These are phyloP conservation scores for Bombyx huttoni DNA, from an alignment of 2,888 invertebrate genomes.

Conservation along the genomic window DNA sequence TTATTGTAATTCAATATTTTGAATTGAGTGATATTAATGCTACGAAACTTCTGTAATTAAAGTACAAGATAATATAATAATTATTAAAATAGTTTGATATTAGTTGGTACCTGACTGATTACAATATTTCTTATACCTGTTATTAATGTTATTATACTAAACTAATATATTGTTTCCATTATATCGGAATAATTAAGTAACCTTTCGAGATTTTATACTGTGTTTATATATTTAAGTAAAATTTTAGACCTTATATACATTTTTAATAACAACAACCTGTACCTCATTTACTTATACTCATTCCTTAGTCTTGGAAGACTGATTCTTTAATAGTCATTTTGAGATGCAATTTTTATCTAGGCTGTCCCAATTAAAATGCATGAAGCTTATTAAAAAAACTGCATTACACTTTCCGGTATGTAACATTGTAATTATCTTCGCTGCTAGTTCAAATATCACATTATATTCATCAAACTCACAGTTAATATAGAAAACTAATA, in stretches of 20 bases:
- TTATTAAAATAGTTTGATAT: neutral
- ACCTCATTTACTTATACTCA: conserved; percentile 2
- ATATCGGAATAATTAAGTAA: too few species aligned
- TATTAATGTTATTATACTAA: neutral
- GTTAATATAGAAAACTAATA: too few species aligned
- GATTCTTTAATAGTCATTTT: conserved; percentile 1
- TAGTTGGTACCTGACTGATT: neutral
- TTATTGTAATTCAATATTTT: neutral
- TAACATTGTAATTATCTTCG: too few species aligned
- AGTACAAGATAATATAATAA: neutral
- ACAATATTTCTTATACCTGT: neutral
- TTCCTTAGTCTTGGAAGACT: conserved; percentile 2
- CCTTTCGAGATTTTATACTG: neutral
- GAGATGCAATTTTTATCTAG: neutral
- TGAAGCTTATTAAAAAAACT: neutral
- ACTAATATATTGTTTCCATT: neutral
- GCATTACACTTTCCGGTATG: too few species aligned
- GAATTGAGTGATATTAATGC: neutral
- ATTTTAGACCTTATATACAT: neutral
- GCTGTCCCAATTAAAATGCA: neutral
- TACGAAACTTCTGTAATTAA: neutral
- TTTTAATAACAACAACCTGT: neutral
- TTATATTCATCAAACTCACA: too few species aligned
- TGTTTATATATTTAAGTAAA: neutral
- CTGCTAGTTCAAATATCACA: too few species aligned